Evolutionary conservation across 2,797 vertebrate species (phyloP).

Genomic region (Huso huso): DNA sequence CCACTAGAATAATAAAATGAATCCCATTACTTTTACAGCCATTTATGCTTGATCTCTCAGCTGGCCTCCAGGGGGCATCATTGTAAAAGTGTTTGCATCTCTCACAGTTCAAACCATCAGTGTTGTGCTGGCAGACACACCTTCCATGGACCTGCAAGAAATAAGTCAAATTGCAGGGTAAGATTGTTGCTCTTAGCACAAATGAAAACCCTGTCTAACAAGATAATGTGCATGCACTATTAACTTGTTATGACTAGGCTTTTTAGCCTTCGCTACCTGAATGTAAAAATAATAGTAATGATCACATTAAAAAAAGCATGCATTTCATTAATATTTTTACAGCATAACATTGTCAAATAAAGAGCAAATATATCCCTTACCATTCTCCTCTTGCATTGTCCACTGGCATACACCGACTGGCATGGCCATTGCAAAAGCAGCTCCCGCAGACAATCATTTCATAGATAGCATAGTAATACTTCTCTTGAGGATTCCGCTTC

Average conservation of each 20-base stretch:
- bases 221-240: no score
- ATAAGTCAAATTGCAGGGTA: no score
- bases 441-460: conserved; percentile 77
- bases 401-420: conserved; percentile 57
- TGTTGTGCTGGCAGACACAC: conserved; percentile 54
- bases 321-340: no score
- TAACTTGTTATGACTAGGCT: no score
- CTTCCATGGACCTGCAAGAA: conserved; percentile 43
- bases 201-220: no score
- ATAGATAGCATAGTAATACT: conserved; percentile 82
- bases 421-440: conserved; percentile 83
- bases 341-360: no score
- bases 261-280: neutral
- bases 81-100: conserved; percentile 57
- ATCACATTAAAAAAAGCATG: no score
- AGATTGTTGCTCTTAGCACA: no score
- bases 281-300: no score
- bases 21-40: conserved; percentile 43
- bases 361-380: conserved; percentile 38
- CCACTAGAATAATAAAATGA: no score
- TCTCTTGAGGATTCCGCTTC: conserved; percentile 57
- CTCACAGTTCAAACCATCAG: conserved; percentile 51
- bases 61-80: conserved; percentile 56
- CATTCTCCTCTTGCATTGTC: conserved; percentile 62
- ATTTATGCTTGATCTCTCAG: conserved; percentile 35